Evolutionary conservation across 1,140 invertebrate species (phyloP), one percentile per base, ranked within the genome.

Genomic region (Akabosia matsudoensis): DNA sequence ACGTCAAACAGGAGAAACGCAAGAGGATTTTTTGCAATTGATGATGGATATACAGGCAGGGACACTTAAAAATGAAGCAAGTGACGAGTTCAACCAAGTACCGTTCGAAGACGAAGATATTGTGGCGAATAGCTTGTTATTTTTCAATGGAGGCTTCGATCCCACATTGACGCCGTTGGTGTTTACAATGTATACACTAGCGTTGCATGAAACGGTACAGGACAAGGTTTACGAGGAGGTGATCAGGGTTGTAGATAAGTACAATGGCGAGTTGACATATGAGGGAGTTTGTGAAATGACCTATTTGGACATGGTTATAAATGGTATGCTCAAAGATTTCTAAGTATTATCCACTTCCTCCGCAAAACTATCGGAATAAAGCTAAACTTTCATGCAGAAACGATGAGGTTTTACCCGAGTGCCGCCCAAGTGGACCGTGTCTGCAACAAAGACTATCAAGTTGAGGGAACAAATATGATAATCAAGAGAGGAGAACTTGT

Each of bases 131-230:
- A 84, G 85, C 16, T 83, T 89, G 76, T 1, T 87, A 79, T 84
- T 89, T 78, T 86, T 88, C 70, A 54, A 87, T 26, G 88, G 87
- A 71, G 89, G 88, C 0, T 86, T 86, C 71, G 88, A 89, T 31
- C 88, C 85, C 0, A 84, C 85, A 0, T 82, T 87, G 1, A 85
- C 81, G 0, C 83, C 84, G 0, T 70, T 89, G 14, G 81, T 86
- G 16, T 87, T 86, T 75, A 80, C 85, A 1, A 82, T 86, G 0
- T 88, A 88, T 70, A 84, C 85, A 76, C 79, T 90, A 30, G 88
- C 89, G 0, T 73, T 85, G 31, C 84, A 89, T 80, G 84, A 83
- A 0, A 83, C 86, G 0, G 76, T 85, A 26, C 88, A 90, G 79
- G 78, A 86, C 0, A 82, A 82, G 56, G 79, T 88, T 0, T 80